phyloP scores from a whole-genome alignment of 2,797 vertebrate genomes.

The Tolypeutes matacus region DNA sequence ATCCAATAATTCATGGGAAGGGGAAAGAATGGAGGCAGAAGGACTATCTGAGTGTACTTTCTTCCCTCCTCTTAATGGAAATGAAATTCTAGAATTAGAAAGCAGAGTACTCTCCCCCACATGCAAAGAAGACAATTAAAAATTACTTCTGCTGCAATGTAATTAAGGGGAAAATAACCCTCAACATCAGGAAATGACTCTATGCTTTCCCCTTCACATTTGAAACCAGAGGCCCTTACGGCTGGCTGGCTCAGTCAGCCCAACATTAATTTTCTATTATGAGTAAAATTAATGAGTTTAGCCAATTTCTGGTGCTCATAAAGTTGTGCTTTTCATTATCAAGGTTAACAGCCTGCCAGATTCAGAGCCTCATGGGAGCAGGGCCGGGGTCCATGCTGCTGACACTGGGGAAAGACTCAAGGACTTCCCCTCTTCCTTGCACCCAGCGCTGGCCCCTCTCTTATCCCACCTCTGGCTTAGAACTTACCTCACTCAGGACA shows the following conservation, averaged over 20 bases:
- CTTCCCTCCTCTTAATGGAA: constrained; percentile 79
- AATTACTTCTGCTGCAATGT: constrained; percentile 43
- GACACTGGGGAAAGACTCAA: no score
- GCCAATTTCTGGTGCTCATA: constrained; percentile 81
- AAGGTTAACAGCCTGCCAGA: constrained; percentile 78
- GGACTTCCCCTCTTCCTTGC: neutral
- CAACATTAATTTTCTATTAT: constrained; percentile 86
- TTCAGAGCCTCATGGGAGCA: constrained; percentile 46
- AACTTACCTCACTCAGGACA: neutral
- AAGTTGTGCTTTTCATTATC: constrained; percentile 83
- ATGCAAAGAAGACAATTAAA: neutral
- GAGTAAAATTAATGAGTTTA: constrained; percentile 87
- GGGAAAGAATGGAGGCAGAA: neutral
- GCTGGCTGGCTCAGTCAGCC: constrained; percentile 73
- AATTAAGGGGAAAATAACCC: constrained; percentile 27
- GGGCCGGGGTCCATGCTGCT: neutral
- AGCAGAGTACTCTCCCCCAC: neutral
- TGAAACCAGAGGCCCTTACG: constrained; percentile 82
- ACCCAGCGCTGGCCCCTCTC: neutral
- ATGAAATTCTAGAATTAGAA: constrained; percentile 76
- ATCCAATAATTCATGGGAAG: neutral
- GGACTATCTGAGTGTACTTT: constrained; percentile 67
- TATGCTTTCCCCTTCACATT: constrained; percentile 59
- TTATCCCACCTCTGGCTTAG: neutral
- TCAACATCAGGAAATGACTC: constrained; percentile 72